Evolutionary conservation across 2,888 invertebrate genomes (phyloP).

Genomic region (Auanema freiburgensis): DNA sequence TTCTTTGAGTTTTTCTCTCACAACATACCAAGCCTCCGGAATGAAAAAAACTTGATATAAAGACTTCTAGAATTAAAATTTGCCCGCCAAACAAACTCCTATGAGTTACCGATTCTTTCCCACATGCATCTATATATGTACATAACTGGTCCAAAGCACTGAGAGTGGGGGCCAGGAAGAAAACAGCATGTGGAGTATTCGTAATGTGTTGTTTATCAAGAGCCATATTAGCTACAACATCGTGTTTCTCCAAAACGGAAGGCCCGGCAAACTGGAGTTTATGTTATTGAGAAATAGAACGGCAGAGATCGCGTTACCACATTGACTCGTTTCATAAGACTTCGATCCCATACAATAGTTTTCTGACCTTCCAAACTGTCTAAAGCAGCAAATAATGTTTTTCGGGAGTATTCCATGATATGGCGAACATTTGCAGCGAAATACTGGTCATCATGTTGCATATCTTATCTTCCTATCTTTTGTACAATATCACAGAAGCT

Average conservation of each 20-base stretch:
- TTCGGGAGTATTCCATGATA: constrained; percentile 37
- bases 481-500: no score
- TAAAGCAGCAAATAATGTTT: constrained; percentile 50
- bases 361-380: constrained; percentile 53
- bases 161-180: constrained; percentile 36
- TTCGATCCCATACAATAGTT: constrained; percentile 56
- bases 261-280: constrained; percentile 32
- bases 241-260: constrained; percentile 27
- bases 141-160: constrained; percentile 32
- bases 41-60: constrained; percentile 48
- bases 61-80: constrained; percentile 32
- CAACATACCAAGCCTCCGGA: constrained; percentile 49
- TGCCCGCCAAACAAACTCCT: background rate
- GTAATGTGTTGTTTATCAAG: constrained; percentile 23
- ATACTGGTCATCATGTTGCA: background rate
- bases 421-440: constrained; percentile 27
- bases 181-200: constrained; percentile 33
- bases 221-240: constrained; percentile 29
- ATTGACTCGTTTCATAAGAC: constrained; percentile 50
- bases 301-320: constrained; percentile 32
- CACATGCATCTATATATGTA: constrained; percentile 34
- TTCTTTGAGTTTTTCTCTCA: constrained; percentile 41
- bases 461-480: no score
- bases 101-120: constrained; percentile 24
- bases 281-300: background rate